These are phyloP conservation scores for Heterochromis multidens DNA, from an alignment of 2,113 vertebrate genomes.

Conservation along the genomic window DNA sequence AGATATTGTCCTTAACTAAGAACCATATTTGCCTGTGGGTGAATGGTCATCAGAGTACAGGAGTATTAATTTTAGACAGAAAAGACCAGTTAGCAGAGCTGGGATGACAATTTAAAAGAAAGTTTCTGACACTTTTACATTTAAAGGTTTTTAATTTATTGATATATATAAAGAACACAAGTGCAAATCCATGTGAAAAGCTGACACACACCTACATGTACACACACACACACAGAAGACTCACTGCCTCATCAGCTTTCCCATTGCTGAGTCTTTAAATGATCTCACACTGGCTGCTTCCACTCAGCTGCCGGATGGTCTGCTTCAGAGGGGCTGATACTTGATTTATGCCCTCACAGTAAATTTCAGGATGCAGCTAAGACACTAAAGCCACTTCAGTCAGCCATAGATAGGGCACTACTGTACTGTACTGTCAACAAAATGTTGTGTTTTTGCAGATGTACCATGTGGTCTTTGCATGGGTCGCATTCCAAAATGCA, in stretches of 20 bases:
- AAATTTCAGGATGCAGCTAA: conserved; percentile 7
- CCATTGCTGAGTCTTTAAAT: neutral
- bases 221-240: neutral
- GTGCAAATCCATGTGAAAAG: neutral
- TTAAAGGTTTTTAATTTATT: neutral
- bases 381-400: neutral
- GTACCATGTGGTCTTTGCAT: neutral
- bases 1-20: neutral
- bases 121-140: neutral
- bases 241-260: neutral
- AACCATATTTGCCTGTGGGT: neutral
- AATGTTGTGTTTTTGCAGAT: neutral
- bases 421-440: neutral
- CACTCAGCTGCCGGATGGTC: neutral
- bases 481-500: neutral
- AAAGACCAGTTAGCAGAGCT: neutral
- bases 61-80: neutral
- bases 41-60: neutral
- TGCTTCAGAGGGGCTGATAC: neutral
- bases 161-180: neutral
- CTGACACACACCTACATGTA: neutral
- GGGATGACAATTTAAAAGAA: neutral
- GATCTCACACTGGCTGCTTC: neutral
- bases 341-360: neutral
- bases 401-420: neutral